Percentiles rank a stretch among this genome's conserved stretches.
Conservation (phyloP, 2,113 vertebrate species). For the Chrysochloris asiatica region DNA sequence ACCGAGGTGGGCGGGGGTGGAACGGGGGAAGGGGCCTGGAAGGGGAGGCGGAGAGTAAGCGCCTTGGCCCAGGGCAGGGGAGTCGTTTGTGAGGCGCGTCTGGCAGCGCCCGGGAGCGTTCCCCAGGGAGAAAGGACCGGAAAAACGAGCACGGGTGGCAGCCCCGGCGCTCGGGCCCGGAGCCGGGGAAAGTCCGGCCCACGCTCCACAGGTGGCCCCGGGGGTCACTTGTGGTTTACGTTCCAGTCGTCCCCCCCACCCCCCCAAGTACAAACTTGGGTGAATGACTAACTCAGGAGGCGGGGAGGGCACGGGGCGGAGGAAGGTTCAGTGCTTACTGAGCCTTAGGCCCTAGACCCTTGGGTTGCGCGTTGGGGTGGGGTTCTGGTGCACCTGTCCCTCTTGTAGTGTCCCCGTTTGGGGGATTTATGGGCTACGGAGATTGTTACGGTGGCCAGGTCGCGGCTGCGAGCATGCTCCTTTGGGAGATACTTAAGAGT, state of each 20-base stretch:
- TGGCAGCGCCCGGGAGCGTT: slow-evolving; percentile 49
- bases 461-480: background rate
- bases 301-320: slow-evolving; percentile 2
- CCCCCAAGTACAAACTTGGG: slow-evolving; percentile 19
- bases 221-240: slow-evolving; percentile 48
- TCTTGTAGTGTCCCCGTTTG: background rate
- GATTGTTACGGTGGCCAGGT: background rate
- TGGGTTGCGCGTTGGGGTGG: background rate
- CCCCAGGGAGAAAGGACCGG: slow-evolving; percentile 21
- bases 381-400: slow-evolving; percentile 60
- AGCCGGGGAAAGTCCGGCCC: slow-evolving; percentile 20
- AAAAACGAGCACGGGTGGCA: slow-evolving; percentile 13
- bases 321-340: background rate
- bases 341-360: background rate
- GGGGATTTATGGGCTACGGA: background rate
- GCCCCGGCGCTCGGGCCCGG: background rate
- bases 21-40: slow-evolving; percentile 40
- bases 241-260: background rate
- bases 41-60: slow-evolving; percentile 49
- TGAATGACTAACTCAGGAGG: slow-evolving; percentile 56
- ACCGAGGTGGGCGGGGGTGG: slow-evolving; percentile 67
- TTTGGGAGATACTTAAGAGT: background rate
- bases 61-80: slow-evolving; percentile 54
- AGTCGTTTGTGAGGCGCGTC: slow-evolving; percentile 55
- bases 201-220: slow-evolving; percentile 70